phyloP scores from a whole-genome alignment of 2,797 vertebrate genomes.

The Emydoidea blandingii region DNA sequence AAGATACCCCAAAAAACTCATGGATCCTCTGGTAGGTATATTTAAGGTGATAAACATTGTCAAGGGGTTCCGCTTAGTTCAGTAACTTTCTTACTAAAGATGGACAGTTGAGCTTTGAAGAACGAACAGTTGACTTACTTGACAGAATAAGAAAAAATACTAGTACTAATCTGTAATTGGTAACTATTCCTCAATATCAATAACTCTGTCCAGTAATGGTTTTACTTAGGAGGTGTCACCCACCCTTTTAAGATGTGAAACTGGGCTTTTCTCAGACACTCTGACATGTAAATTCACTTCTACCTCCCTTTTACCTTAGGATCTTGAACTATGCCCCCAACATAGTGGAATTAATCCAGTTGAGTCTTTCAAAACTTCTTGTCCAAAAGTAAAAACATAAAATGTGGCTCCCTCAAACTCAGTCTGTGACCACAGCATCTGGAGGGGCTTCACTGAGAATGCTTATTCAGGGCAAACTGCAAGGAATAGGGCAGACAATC shows the following conservation, averaged over 20 bases:
- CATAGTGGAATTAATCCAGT: not conserved
- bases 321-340: not conserved
- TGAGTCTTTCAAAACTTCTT: not conserved
- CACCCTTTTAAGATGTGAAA: fast-evolving
- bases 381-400: not conserved
- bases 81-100: not conserved
- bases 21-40: conserved; percentile 3
- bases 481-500: no score
- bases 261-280: not conserved
- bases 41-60: not conserved
- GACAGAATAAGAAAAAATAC: conserved; percentile 11
- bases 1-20: conserved; percentile 1
- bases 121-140: not conserved
- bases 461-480: no score
- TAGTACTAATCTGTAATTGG: not conserved
- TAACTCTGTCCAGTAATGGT: not conserved
- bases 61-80: not conserved
- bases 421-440: no score
- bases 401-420: not conserved
- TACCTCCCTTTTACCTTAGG: not conserved
- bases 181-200: not conserved
- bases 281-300: not conserved
- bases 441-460: no score
- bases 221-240: not conserved
- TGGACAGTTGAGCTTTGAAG: not conserved